These are phyloP conservation scores for Pungitius pungitius DNA, from an alignment of 2,113 vertebrate species.

Conservation along the genomic window DNA sequence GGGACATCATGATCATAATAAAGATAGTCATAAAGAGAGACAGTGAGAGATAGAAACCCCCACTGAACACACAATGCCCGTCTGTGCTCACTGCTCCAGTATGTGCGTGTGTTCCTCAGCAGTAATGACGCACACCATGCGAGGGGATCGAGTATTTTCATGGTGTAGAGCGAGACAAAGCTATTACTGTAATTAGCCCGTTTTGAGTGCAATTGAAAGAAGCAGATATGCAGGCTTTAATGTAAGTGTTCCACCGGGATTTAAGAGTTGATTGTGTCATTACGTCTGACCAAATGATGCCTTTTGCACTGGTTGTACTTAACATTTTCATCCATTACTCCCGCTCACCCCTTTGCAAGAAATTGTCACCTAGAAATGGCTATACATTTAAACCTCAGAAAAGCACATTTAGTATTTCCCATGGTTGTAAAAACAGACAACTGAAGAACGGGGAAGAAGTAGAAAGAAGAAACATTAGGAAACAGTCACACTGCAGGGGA, in stretches of 20 bases:
- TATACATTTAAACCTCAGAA: constrained; percentile 9
- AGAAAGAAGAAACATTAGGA: not conserved
- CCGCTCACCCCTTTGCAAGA: constrained; percentile 21
- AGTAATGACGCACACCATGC: constrained; percentile 22
- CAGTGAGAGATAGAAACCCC: constrained; percentile 33
- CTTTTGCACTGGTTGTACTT: constrained; percentile 40
- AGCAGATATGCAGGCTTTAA: constrained; percentile 46
- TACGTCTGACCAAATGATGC: constrained; percentile 50
- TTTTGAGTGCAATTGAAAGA: constrained; percentile 54
- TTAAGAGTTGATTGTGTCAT: constrained; percentile 44
- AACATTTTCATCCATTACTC: constrained; percentile 46
- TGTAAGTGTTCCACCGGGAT: constrained; percentile 34
- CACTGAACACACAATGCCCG: constrained; percentile 52
- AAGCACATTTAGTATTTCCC: not conserved
- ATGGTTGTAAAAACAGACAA: constrained; percentile 7
- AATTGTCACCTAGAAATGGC: constrained; percentile 12
- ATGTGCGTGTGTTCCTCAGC: constrained; percentile 7
- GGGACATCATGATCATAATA: constrained; percentile 45
- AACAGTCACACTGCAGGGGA: not conserved
- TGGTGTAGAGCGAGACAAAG: constrained; percentile 56
- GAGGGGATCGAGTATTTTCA: constrained; percentile 58
- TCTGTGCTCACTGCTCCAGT: constrained; percentile 45
- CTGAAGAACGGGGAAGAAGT: not conserved
- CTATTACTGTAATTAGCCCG: constrained; percentile 62
- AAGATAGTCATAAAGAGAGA: constrained; percentile 49